phyloP scores from a whole-genome alignment of 2,797 vertebrate species.

The Erpetoichthys calabaricus region DNA sequence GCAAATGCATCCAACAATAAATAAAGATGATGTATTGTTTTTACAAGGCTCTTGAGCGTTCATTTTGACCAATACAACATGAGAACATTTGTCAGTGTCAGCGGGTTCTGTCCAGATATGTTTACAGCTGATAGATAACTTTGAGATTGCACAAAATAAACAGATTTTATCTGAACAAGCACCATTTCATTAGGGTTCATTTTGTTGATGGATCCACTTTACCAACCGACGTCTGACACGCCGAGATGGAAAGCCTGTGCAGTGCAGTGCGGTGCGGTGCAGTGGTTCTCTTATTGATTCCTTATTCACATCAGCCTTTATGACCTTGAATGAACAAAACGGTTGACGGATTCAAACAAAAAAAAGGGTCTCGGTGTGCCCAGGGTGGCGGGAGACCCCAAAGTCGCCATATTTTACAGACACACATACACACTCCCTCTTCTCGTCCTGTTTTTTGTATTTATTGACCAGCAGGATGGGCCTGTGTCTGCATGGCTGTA shows the following conservation, averaged over 20 bases:
- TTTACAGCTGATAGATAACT: neutral
- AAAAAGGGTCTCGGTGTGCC: neutral
- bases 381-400: too few relatives aligned
- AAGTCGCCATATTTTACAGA: too few relatives aligned
- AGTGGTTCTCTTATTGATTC: neutral
- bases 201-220: neutral
- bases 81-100: neutral
- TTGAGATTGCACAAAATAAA: too few relatives aligned
- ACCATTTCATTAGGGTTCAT: conserved; percentile 1
- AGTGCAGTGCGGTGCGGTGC: neutral
- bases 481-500: too few relatives aligned
- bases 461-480: too few relatives aligned
- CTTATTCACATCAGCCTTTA: neutral
- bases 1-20: too few relatives aligned
- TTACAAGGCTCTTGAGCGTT: neutral
- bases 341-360: neutral
- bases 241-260: neutral
- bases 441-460: too few relatives aligned
- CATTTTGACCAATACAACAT: neutral
- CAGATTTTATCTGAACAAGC: neutral
- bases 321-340: neutral
- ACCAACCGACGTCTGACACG: neutral
- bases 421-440: too few relatives aligned
- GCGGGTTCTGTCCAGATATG: neutral
- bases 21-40: too few relatives aligned